phyloP scores from a whole-genome alignment of 2,888 invertebrate species.

The Notodonta ziczac region DNA sequence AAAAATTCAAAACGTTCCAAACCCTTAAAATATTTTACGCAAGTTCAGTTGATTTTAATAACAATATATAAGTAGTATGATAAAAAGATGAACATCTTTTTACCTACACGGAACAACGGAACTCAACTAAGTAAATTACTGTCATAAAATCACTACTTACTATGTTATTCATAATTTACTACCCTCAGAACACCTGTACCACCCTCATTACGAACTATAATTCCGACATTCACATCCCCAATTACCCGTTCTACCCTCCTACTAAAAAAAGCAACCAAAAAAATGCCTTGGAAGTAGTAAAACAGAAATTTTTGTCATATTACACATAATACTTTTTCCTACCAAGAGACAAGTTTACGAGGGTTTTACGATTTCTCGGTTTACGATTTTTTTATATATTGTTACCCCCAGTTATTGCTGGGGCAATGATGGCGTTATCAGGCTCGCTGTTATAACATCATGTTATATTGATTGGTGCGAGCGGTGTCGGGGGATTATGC shows the following conservation, averaged over 20 bases:
- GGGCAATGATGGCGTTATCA: conserved; percentile 47
- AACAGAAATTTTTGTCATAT: conserved; percentile 37
- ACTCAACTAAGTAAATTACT: too few relatives aligned
- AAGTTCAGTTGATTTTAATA: too few relatives aligned
- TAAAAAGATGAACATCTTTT: too few relatives aligned
- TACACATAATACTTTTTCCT: conserved; percentile 34
- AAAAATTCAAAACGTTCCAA: too few relatives aligned
- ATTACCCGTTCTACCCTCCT: conserved; percentile 14
- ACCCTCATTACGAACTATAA: background rate
- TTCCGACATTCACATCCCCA: conserved; percentile 15
- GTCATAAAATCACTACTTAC: too few relatives aligned
- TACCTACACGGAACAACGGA: too few relatives aligned
- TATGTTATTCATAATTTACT: background rate
- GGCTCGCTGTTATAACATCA: conserved; percentile 17
- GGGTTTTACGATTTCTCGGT: conserved; percentile 34
- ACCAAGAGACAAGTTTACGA: conserved; percentile 9
- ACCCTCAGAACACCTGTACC: background rate
- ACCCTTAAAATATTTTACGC: too few relatives aligned
- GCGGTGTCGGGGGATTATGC: conserved; percentile 21
- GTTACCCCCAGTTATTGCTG: conserved; percentile 26
- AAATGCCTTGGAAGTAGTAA: conserved; percentile 24
- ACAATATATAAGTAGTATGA: too few relatives aligned
- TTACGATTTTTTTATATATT: conserved; percentile 61
- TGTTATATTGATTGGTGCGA: conserved; percentile 33
- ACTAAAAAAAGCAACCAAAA: conserved; percentile 26